Evolutionary conservation across 2,113 vertebrate species (phyloP).

Genomic region (Stercorarius parasiticus): DNA sequence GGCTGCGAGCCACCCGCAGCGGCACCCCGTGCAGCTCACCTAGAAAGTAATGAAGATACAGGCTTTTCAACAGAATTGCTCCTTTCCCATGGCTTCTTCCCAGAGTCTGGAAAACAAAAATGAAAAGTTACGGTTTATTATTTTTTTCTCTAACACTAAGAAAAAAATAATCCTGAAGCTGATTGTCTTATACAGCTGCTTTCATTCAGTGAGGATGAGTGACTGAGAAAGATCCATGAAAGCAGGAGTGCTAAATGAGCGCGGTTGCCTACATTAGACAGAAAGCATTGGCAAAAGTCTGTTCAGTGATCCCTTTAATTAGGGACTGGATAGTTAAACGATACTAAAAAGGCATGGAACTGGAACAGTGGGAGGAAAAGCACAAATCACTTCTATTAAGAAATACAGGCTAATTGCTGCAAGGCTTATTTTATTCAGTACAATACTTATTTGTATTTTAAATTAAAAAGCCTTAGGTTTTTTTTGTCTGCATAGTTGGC

Average conservation of each 20-base stretch:
- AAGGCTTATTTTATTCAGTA: not conserved
- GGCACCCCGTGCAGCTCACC: constrained; percentile 73
- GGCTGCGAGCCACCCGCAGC: not conserved
- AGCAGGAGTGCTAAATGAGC: not conserved
- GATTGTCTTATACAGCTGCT: not conserved
- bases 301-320: not conserved
- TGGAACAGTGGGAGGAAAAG: not conserved
- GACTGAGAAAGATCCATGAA: not conserved
- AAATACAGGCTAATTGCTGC: not conserved
- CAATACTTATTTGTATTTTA: not conserved
- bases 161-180: not conserved
- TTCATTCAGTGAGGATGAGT: not conserved
- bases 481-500: not conserved
- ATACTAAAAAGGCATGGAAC: not conserved
- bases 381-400: not conserved
- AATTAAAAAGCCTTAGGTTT: not conserved
- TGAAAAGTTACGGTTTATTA: not conserved
- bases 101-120: constrained; percentile 79
- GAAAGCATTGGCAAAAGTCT: not conserved
- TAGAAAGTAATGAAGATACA: constrained; percentile 86
- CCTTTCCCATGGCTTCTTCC: constrained; percentile 97
- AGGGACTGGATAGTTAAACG: not conserved
- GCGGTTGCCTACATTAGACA: not conserved
- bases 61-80: constrained; percentile 96
- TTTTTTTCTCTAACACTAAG: not conserved